These are phyloP conservation scores for Dipodomys ordii DNA, from an alignment of 2,113 vertebrate species.

Conservation along the genomic window DNA sequence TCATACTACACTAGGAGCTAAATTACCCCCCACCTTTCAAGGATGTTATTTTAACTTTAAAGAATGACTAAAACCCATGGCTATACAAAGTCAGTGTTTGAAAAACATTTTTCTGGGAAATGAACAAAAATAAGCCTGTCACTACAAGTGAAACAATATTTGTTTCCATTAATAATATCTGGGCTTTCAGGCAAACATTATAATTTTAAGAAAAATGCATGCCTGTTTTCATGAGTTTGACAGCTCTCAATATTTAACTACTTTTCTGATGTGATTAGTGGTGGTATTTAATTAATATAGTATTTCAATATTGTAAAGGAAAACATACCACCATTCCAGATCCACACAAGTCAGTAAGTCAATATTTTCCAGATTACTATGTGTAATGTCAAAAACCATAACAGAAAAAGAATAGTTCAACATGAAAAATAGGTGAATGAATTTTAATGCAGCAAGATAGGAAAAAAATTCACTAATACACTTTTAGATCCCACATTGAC, in stretches of 20 bases:
- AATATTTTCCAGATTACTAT: neutral
- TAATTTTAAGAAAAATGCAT: neutral
- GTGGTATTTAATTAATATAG: neutral
- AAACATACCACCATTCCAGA: neutral
- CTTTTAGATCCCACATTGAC: neutral
- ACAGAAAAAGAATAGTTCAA: neutral
- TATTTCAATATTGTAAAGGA: constrained; percentile 1
- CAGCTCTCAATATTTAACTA: neutral
- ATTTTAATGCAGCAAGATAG: neutral
- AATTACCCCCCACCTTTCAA: neutral
- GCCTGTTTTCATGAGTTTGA: neutral
- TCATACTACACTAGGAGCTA: neutral
- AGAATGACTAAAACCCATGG: neutral
- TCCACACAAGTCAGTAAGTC: neutral
- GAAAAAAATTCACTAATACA: neutral
- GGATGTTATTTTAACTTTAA: neutral
- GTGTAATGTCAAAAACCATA: neutral
- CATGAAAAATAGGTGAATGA: neutral
- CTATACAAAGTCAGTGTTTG: neutral
- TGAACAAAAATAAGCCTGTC: neutral
- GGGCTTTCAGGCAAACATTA: constrained; percentile 27
- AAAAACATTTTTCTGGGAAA: constrained; percentile 8
- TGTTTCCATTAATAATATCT: constrained; percentile 36
- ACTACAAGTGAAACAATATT: neutral
- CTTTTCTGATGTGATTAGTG: constrained; percentile 13